Evolutionary conservation across 2,113 vertebrate genomes (phyloP).

Genomic region (Rhegmatorhina hoffmannsi): DNA sequence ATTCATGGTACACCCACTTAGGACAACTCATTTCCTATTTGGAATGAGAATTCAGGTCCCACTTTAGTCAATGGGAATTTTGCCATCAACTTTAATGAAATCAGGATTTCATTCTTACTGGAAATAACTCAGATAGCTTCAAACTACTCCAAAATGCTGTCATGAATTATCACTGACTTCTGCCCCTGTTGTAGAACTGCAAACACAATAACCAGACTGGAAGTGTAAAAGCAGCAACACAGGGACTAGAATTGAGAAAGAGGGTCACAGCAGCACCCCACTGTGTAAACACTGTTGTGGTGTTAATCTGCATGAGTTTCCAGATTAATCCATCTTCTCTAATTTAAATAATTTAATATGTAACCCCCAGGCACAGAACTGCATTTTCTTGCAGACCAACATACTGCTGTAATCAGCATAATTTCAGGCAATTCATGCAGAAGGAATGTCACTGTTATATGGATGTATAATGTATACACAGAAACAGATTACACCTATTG

Average conservation of each 20-base stretch:
- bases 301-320: not conserved
- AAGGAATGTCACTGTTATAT: not conserved
- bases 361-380: not conserved
- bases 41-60: not conserved
- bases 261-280: not conserved
- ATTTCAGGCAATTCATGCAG: not conserved
- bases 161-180: not conserved
- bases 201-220: not conserved
- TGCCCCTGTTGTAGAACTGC: not conserved
- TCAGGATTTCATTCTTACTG: not conserved
- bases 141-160: not conserved
- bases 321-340: not conserved
- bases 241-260: not conserved
- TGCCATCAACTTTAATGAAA: slow-evolving; percentile 14
- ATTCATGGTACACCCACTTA: not conserved
- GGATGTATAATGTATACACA: not conserved
- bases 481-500: not conserved
- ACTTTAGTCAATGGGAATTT: not conserved
- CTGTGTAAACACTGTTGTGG: not conserved
- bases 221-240: not conserved
- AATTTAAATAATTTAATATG: not conserved
- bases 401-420: not conserved
- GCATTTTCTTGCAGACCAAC: not conserved
- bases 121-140: not conserved
- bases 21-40: slow-evolving; percentile 8